Base-by-base conservation (phyloP, 2,113 vertebrate species). In the Eptesicus fuscus region DNA sequence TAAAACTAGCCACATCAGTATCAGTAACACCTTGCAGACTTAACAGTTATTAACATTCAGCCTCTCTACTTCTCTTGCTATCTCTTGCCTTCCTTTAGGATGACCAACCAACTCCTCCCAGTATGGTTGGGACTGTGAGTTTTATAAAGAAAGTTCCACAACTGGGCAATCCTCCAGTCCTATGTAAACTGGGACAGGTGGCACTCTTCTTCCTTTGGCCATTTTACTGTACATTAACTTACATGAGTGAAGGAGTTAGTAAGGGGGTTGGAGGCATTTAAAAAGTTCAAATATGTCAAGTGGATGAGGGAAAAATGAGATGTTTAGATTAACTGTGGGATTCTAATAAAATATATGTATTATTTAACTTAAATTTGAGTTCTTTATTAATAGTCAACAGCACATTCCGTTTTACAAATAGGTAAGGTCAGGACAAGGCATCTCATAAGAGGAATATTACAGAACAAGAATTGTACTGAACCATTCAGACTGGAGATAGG, bases 281-380 rank as follows among this genome's bases (percentile, higher is more conserved):
- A 83, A 79, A 73, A 91, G 44, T 32, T 95, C 44, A 83, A 40
- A 65, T 61, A 65, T 32, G 70, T 67, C 76, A 90, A 94, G 93
- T 49, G 37, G n/a, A 77, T 56, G 9, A 90, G 16, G 61, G 53
- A 25, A 77, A 59, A 90, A 87, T 56, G 20, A 90, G 51, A 88
- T 95, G 16, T 37, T 79, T 87, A 80, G 25, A 90, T 82, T 80
- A 94, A n/a, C 32, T 61, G 11, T 22, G 28, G 6, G 44, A 14
- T 47, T 90, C 53, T 42, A 73, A 61, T 35, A 67, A 95, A 94
- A 91, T 17, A 63, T 40, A 67, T 2, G 2, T 56, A 80, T 56
- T 65, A 77, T 56, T 71, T 78, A 92, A 85, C 49, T 83, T 96
- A 51, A 70, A 87, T 65, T 71, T 11, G 40, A 88, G 53, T 82